Evolutionary conservation across 1,140 invertebrate species (phyloP), one percentile per base, ranked within the genome.

Genomic region (Teleogryllus occipitalis): DNA sequence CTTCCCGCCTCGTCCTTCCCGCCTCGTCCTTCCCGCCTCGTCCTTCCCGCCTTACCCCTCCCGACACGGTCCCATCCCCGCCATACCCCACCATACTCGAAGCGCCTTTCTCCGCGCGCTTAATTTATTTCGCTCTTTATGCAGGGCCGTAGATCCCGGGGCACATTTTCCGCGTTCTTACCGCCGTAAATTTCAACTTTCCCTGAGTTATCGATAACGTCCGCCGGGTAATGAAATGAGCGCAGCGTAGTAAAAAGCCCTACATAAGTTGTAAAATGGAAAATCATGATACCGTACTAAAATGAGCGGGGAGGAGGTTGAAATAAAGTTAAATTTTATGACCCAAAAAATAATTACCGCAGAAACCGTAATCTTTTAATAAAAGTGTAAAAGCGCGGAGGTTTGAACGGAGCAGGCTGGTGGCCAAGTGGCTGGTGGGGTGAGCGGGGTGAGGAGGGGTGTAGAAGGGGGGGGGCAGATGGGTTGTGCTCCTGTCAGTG

Each of bases 311-410:
- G 54, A 14, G 54, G 54, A 65, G 54, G 54, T 14, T 65, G 54
- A 65, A 65, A 65, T 65, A 65, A 65, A 65, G 54, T 65, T 65
- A 65, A 65, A 65, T 65, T 65, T 65, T 65, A 65, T 65, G 54
- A 18, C 54, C 18, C 54, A 65, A 65, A 65, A 65, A 65, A 65
- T 65, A 65, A 65, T 65, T 65, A 65, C 54, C 54, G 27, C 27
- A 65, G 18, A 65, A 65, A 65, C 54, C 54, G 54, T 65, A 65
- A 65, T 65, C 54, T 65, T 65, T 65, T 65, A 65, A 65, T 65
- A 65, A 65, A 65, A 65, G 54, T 65, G 54, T 65, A 65, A 65
- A 65, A 65, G 54, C 54, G 54, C 18, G 54, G 18, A 10, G 18
- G 54, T 65, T 65, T 10, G 18, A 65, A 65, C 18, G 54, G 54